Evolutionary conservation across 2,888 invertebrate genomes (phyloP), one percentile per base, ranked within the genome.

Genomic region (Acleris literana): DNA sequence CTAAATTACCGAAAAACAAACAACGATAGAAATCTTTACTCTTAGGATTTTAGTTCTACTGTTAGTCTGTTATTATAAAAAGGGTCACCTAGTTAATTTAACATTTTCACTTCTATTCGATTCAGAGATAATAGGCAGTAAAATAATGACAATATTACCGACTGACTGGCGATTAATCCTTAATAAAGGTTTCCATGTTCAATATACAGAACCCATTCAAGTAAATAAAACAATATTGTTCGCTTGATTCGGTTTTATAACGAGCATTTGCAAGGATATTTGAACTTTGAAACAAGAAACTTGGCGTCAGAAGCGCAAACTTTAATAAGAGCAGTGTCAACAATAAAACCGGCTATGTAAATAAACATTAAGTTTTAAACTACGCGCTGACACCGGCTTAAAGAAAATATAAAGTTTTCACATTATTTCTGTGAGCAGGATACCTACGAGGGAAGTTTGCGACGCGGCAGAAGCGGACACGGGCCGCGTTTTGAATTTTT

Each of bases 401-500:
- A 83, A 84, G 84, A 82, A 76, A 78, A 80, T 76, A 74, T 75
- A 74, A 85, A 85, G 78, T 86, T 86, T 84, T 77, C 80, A 80
- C 85, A 87, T 88, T 87, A 87, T 83, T 86, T 81, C 80, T 78
- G 80, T 75, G 76, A 60, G 64, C 70, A 73, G 67, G 69, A 51
- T 55, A 56, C 49, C 83, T 82, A 82, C 82, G 84, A 85, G 83
- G 77, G 71, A 83, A 86, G 77, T 86, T 57, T 54, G 11, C 22
- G 33, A n/a, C 16, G 9, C 6, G 33, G 33, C 16, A 48, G 57
- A 57, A 17, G n/a, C 25, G 17, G 57, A 29, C 44, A 44, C 43
- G 25, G 7, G 25, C 17, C 48, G n/a, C 29, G 11, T 29, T 49
- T 4, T 18, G 22, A 20, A 4, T 16, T 22, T 20, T 20, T 6